Evolutionary conservation across 35 echinoderm and acorn worm genomes (phyloP), one percentile per base, ranked within the genome.

Genomic region (Hemicentrotus pulcherrimus): DNA sequence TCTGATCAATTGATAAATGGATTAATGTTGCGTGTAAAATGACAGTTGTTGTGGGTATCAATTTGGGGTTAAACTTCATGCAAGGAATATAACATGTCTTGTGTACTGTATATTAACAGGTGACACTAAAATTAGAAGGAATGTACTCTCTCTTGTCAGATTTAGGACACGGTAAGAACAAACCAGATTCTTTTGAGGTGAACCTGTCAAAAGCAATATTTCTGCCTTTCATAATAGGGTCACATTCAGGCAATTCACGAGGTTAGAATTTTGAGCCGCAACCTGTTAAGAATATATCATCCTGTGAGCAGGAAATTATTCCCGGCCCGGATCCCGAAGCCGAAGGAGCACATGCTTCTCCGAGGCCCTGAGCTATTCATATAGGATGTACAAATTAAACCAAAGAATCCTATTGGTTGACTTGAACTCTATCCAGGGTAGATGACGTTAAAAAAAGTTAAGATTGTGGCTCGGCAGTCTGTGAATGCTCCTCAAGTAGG

Each of bases 311-410:
- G 65, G 65, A 78, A 78, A 78, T 24, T 78, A 6, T 28, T 78
- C 18, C 65, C 22, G 65, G 65, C 65, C 65, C 8, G 19, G 19
- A 28, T 16, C 65, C 65, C 24, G 28, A 78, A n/a, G 65, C 65
- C 22, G 65, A 78, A 78, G 28, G 6, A 78, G 65, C 65, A 78
- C 22, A n/a, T 78, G 65, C 24, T 78, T 22, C 28, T 78, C 65
- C 7, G 5, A 78, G 24, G 15, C 28, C 19, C 65, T 6, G 5
- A 78, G 24, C 65, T n/a, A 18, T n/a, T 41, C 35, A 28, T 22
- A 78, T 78, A 78, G 65, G 65, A 78, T 78, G 65, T 78, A 78
- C 65, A 28, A 78, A 78, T 78, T 78, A 78, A 78, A 78, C 65
- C 19, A 0, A n/a, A 78, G 65, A 78, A 28, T 8, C 19, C 65